Percentiles rank a stretch among this genome's conserved stretches.
Conservation (phyloP, 2,888 invertebrate species). For the Acanthosoma haemorrhoidale region DNA sequence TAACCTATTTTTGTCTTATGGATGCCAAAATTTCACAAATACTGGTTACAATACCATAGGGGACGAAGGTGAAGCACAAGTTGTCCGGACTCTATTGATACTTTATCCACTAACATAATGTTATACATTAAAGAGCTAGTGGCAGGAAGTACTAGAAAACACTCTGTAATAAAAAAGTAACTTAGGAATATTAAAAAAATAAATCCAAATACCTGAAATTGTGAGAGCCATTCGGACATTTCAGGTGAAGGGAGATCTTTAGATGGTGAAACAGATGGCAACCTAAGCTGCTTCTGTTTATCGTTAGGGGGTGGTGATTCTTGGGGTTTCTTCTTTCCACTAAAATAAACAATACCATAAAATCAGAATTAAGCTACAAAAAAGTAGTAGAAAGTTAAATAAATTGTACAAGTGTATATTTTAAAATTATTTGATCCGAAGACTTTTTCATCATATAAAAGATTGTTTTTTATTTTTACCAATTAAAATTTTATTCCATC, state of each 20-base stretch:
- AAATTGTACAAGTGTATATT: background rate
- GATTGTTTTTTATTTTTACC: too few species aligned
- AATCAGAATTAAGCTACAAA: constrained; percentile 23
- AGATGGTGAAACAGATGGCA: constrained; percentile 58
- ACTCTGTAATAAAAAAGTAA: too few species aligned
- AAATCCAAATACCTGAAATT: constrained; percentile 57
- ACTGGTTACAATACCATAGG: too few species aligned
- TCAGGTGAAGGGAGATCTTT: constrained; percentile 74
- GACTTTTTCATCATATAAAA: too few species aligned
- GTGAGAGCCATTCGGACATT: constrained; percentile 66
- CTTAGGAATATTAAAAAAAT: too few species aligned
- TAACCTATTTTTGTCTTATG: too few species aligned
- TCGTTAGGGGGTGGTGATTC: constrained; percentile 29
- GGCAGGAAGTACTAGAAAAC: too few species aligned
- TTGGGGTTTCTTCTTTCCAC: constrained; percentile 35
- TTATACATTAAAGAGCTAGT: too few species aligned
- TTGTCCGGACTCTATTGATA: too few species aligned
- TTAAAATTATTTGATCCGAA: background rate
- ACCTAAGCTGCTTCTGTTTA: constrained; percentile 42
- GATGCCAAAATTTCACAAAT: too few species aligned
- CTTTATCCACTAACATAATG: too few species aligned
- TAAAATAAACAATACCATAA: background rate
- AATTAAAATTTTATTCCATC: too few species aligned
- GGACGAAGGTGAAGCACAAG: background rate
- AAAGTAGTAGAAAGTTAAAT: constrained; percentile 11